Conservation (phyloP, 2,113 vertebrate genomes). For the Athene noctua region DNA sequence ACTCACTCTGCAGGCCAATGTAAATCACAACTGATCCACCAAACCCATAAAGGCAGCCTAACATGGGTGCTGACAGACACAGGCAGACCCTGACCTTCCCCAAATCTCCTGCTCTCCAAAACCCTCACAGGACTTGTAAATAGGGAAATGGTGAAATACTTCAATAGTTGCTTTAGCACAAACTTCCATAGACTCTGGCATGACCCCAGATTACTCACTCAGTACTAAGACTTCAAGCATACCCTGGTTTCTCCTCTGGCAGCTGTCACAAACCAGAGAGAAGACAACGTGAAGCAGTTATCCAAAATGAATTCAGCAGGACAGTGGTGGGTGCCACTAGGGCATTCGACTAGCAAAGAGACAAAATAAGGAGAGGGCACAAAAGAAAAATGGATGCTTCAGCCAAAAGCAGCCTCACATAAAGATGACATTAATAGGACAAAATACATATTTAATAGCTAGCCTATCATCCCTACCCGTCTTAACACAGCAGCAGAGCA, state of each 20-base stretch:
- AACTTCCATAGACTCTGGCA: not conserved
- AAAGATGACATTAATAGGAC: constrained; percentile 4
- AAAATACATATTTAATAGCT: not conserved
- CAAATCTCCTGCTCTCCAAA: not conserved
- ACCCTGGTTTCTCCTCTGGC: not conserved
- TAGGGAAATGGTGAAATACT: not conserved
- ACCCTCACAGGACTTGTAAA: not conserved
- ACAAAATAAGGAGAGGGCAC: not conserved
- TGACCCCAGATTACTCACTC: not conserved
- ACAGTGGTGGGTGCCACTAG: not conserved
- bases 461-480: accelerated
- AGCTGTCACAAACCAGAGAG: not conserved
- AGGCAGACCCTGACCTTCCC: not conserved
- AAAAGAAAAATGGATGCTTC: not conserved
- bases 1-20: not conserved
- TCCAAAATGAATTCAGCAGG: not conserved
- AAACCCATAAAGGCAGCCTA: not conserved
- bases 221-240: not conserved
- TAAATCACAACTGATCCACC: not conserved
- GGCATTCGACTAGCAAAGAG: not conserved
- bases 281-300: not conserved
- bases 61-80: accelerated
- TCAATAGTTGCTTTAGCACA: not conserved
- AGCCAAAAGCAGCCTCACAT: not conserved
- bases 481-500: not conserved